These are phyloP conservation scores for Saccopteryx bilineata DNA, from an alignment of 2,113 vertebrate genomes.

Conservation along the genomic window DNA sequence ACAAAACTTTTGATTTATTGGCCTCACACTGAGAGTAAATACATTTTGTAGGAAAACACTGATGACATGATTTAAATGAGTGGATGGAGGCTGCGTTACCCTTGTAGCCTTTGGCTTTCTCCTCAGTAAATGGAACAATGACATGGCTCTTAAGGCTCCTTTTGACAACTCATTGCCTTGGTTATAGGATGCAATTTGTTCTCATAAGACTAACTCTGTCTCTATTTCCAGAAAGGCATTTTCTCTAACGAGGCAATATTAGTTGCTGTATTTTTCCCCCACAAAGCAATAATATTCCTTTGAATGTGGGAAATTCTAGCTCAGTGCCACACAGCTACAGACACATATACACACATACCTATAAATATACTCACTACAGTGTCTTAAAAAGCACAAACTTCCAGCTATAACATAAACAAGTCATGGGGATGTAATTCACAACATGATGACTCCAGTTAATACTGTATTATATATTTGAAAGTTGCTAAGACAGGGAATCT, in stretches of 20 bases:
- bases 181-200: neutral
- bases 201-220: neutral
- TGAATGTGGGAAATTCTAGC: neutral
- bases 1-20: constrained; percentile 41
- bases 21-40: neutral
- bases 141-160: neutral
- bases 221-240: constrained; percentile 30
- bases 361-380: neutral
- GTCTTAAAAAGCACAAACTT: neutral
- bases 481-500: neutral
- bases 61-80: constrained; percentile 58
- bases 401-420: neutral
- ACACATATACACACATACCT: neutral
- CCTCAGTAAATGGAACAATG: neutral
- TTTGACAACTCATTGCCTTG: constrained; percentile 3
- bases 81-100: neutral
- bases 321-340: neutral
- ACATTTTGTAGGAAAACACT: constrained; percentile 27
- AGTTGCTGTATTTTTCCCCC: neutral
- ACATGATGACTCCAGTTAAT: neutral
- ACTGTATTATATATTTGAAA: neutral
- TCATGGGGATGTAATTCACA: neutral
- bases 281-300: neutral
- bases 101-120: neutral
- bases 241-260: constrained; percentile 23